These are phyloP conservation scores for Pyrgus malvae DNA, from an alignment of 2,888 invertebrate genomes.

Conservation along the genomic window DNA sequence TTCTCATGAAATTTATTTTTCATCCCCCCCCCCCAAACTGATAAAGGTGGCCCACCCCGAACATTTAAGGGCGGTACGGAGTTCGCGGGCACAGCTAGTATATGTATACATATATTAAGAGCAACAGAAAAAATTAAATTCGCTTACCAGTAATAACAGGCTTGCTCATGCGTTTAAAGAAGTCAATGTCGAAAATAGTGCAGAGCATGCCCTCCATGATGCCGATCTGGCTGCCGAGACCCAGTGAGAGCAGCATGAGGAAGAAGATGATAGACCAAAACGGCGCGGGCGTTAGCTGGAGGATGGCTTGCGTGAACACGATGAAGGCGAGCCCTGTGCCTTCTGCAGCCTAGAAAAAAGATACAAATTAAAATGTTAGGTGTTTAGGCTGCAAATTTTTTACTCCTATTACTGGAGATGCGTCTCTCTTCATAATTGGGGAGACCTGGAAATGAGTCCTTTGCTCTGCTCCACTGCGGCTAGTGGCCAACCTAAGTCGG, in stretches of 20 bases:
- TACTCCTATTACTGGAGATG: no score
- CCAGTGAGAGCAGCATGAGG: constrained; percentile 95
- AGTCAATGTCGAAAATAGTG: constrained; percentile 95
- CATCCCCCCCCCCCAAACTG: no score
- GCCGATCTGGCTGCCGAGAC: constrained; percentile 97
- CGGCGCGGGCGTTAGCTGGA: constrained; percentile 95
- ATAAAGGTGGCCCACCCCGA: no score
- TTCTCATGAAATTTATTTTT: no score
- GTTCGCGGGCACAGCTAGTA: no score
- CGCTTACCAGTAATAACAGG: constrained; percentile 90
- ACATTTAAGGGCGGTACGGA: no score
- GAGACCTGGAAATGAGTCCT: no score
- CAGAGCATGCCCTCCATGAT: constrained; percentile 98
- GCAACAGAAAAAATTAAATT: neutral
- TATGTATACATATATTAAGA: no score
- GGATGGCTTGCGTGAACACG: constrained; percentile 98
- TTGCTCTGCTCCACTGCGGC: no score
- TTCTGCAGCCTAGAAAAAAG: constrained; percentile 89
- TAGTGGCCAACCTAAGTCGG: no score
- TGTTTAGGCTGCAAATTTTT: no score
- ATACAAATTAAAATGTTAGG: neutral
- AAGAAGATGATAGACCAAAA: constrained; percentile 99
- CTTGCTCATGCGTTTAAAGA: constrained; percentile 94
- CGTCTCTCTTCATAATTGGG: no score
- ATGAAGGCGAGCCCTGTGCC: constrained; percentile 98